phyloP scores from a whole-genome alignment of 1,140 invertebrate species.

The Helicorthomorpha holstii region DNA sequence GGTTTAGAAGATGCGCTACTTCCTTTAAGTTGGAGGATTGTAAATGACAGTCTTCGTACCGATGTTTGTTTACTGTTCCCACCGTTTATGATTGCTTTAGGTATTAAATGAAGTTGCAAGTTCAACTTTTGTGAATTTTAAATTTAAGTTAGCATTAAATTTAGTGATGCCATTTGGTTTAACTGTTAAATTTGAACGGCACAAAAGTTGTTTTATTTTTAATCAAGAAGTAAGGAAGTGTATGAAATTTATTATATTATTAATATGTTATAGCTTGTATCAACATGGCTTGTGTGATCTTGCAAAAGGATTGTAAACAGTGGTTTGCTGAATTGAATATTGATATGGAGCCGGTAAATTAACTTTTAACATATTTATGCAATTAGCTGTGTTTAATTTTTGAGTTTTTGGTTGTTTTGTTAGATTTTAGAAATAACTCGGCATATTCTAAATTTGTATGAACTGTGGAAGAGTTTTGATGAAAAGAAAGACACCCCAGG shows the following conservation, averaged over 20 bases:
- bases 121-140: no score
- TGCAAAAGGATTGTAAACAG: slow-evolving; percentile 87
- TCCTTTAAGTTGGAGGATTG: slow-evolving; percentile 82
- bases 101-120: no score
- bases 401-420: no score
- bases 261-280: no score
- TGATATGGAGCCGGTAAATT: slow-evolving; percentile 92
- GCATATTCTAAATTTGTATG: slow-evolving; percentile 83
- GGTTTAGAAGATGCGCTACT: slow-evolving; percentile 69
- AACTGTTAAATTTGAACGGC: no score
- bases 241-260: no score
- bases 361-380: no score
- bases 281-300: slow-evolving; percentile 90
- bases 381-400: no score
- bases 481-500: slow-evolving; percentile 93
- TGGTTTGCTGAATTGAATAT: slow-evolving; percentile 98
- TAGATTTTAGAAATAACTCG: slow-evolving; percentile 83
- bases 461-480: slow-evolving; percentile 94
- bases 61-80: slow-evolving; percentile 93
- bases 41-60: slow-evolving; percentile 93
- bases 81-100: slow-evolving; percentile 87
- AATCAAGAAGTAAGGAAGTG: no score
- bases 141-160: no score
- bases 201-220: no score
- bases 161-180: no score